Evolutionary conservation across 2,888 invertebrate genomes (phyloP), one percentile per base, ranked within the genome.

Genomic region (Heliothis peltigera): DNA sequence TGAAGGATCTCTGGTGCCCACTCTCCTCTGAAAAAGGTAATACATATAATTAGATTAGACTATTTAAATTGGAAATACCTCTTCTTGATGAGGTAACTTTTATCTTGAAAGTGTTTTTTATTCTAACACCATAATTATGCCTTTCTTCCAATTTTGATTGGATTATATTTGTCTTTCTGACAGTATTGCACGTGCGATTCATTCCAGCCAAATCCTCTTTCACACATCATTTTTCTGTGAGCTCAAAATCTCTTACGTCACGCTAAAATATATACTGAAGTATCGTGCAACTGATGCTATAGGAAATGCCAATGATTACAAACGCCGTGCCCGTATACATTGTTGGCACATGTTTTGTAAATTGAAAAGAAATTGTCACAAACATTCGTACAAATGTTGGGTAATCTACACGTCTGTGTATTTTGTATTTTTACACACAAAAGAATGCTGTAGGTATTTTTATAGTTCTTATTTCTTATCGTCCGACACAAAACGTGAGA

Each of bases 1-100:
- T 97, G 96, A 56, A 98, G 94, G 84, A 96, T 97, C 89, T 97
- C 97, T 7, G 97, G 97, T 57, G 97, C 97, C 89, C 97, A 95
- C 65, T 96, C 96, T 4, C 97, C 97, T 48, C 98, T 97, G 95
- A 53, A 95, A 95, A 32, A 64, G n/a, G 4, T 18, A 19, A 70
- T 17, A 28, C 7, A 55, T 28, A 25, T 43, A 17, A 8, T 22
- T 12, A 22, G 4, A 22, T 49, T 18, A 4, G 21, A 19, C 4
- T 12, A 12, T 42, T 59, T 21, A 32, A 10, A 32, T 32, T 32
- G 32, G 10, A 10, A 32, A 32, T 32, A 32, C 4, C 12, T 32
- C 2, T 12, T 12, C 12, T 12, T 32, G 8, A 32, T 32, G 1
- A 32, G 2, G 10, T 32, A 32, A 32, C 3, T 32, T 32, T 32